These are phyloP conservation scores for Ridgeia piscesae DNA, from an alignment of 1,140 invertebrate genomes.

Conservation along the genomic window DNA sequence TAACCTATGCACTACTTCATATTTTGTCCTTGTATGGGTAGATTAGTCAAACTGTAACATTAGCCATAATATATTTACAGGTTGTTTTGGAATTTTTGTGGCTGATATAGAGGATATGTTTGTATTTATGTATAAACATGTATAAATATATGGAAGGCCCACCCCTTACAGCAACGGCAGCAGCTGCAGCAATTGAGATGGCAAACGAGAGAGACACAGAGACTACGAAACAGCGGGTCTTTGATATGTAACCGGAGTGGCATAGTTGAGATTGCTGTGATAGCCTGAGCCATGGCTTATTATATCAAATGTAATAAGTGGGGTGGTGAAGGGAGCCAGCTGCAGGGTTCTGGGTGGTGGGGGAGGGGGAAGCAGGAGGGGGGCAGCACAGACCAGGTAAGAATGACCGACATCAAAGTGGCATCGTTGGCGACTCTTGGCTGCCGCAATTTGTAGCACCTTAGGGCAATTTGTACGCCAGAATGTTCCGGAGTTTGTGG, in stretches of 20 bases:
- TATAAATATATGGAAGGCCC: neutral
- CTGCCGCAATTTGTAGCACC: neutral
- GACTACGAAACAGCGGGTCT: neutral
- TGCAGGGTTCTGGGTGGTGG: neutral
- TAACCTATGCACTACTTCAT: neutral
- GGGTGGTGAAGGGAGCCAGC: neutral
- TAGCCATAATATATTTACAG: neutral
- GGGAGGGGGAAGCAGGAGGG: no score
- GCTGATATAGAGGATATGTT: neutral
- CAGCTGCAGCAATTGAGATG: neutral
- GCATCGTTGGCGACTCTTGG: neutral
- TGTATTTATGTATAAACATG: neutral
- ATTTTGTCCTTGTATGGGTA: neutral
- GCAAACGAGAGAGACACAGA: neutral
- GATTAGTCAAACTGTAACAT: neutral
- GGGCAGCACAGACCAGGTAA: neutral
- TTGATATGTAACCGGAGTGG: neutral
- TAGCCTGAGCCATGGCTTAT: neutral
- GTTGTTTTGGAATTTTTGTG: neutral
- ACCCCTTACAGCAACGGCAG: neutral
- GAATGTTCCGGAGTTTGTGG: neutral
- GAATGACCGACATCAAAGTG: neutral
- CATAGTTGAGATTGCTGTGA: neutral
- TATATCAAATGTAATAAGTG: neutral
- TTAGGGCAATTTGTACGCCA: neutral